phyloP scores from a whole-genome alignment of 1,140 invertebrate species.

The Kradibia gibbosae region DNA sequence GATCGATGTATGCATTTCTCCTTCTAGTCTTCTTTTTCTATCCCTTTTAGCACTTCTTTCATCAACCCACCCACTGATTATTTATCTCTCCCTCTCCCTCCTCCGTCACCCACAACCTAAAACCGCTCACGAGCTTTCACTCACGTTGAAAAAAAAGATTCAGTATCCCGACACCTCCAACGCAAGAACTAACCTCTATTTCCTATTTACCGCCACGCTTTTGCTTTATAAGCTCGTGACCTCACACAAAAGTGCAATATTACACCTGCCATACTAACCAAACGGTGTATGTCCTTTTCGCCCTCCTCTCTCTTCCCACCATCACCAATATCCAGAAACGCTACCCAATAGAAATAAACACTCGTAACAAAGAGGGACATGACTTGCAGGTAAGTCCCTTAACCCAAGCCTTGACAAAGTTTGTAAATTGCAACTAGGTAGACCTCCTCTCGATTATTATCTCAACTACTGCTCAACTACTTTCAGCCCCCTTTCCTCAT shows the following conservation, averaged over 20 bases:
- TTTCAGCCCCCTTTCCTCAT: neutral
- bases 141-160: constrained; percentile 52
- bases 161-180: neutral
- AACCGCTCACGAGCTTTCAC: constrained; percentile 58
- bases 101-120: neutral
- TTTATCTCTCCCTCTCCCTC: constrained; percentile 20
- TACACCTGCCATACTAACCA: too few relatives aligned
- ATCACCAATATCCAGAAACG: neutral
- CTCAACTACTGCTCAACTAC: neutral
- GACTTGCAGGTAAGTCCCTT: too few relatives aligned
- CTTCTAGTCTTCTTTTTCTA: neutral
- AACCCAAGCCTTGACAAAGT: neutral
- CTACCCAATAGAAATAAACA: too few relatives aligned
- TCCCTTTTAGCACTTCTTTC: neutral
- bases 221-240: too few relatives aligned
- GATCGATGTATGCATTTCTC: constrained; percentile 28
- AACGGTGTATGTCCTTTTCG: too few relatives aligned
- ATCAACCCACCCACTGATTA: neutral
- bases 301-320: neutral
- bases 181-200: too few relatives aligned
- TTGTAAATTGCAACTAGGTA: neutral
- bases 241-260: too few relatives aligned
- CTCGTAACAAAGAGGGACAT: too few relatives aligned
- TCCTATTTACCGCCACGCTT: too few relatives aligned
- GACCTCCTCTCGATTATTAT: neutral